Evolutionary conservation across 35 echinoderm and acorn worm species (phyloP), one percentile per base, ranked within the genome.

Genomic region (Patiria miniata): DNA sequence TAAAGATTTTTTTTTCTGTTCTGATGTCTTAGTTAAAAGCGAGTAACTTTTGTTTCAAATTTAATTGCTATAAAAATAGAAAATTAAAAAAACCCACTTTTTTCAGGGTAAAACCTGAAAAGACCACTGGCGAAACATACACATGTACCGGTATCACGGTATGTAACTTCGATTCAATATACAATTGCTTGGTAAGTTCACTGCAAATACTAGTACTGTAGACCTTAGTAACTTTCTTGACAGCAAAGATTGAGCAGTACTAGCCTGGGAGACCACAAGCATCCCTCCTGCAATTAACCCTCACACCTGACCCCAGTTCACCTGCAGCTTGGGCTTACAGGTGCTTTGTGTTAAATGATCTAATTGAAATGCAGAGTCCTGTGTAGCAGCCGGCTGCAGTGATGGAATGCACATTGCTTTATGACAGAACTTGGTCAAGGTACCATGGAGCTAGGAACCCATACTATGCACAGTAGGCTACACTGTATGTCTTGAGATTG

Each of bases 331-430:
- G 14, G 26, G 34, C 65, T 73, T 34, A 73, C 65, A 73, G 65
- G 65, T 73, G 65, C 65, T 73, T 73, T 30, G 21, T 23, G 65
- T 73, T 73, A 73, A 36, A 73, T 73, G 65, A 73, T 73, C 34
- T 73, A 73, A 73, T 73, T 73, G 65, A 15, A 73, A 73, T 73
- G 65, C 65, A 73, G 34, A 73, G 23, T 73, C 26, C 26, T 10
- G 14, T 73, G 23, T 73, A 73, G 65, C 34, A 73, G 65, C 34
- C 14, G 65, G 26, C 19, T 32, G 26, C 14, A 32, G 14, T 73
- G 65, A 73, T 73, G 26, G 34, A 73, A 73, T 9, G 29, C 65
- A 73, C 26, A 73, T 73, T 18, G 65, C 65, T 73, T 73, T 30
- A 7, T 18, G 65, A 10, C 34, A 73, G 7, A 21, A 12, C 0